Evolutionary conservation across 2,888 invertebrate genomes (phyloP), one percentile per base, ranked within the genome.

Genomic region (Congeria kusceri): DNA sequence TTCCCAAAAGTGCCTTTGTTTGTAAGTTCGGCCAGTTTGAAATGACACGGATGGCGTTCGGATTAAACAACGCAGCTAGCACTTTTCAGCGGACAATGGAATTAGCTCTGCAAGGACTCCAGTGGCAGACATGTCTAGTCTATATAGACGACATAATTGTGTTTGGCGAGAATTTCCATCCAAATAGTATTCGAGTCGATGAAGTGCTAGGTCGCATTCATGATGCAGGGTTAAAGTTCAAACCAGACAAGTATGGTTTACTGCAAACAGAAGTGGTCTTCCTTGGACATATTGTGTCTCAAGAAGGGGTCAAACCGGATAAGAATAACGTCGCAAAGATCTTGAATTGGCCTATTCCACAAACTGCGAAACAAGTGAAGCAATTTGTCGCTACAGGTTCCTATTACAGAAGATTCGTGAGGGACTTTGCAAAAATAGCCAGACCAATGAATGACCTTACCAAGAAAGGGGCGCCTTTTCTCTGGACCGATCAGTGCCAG

Each of bases 1-100:
- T n/a, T n/a, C n/a, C 67, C n/a, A 86, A 83, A 58, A 84, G 84
- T 9, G 80, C 84, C 29, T 84, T 86, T 69, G 64, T 69, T 13
- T 75, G 75, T 15, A 79, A 73, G 47, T 73, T 76, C 56, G 80
- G 84, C 11, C 53, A 83, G 11, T 86, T 57, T 53, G 80, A 86
- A 39, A 81, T 79, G 29, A 25, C 29, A 25, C 58, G 70, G 13
- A 76, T 77, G 58, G 71, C 80, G n/a, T 73, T 81, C 53, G 83
- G 83, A 18, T 64, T 85, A 25, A 65, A 44, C 5, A 79, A 77
- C 49, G 64, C 66, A 29, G 68, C 72, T 2, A 68, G 73, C 11
- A 76, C 76, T 23, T 85, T 83, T 29, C 77, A 85, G 53, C 53
- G 80, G 53, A 27, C 59, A 1, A 83, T 85, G 65, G 78, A 85